Base-by-base conservation (phyloP, 2,113 vertebrate species). In the Psephotus haematonotus region DNA sequence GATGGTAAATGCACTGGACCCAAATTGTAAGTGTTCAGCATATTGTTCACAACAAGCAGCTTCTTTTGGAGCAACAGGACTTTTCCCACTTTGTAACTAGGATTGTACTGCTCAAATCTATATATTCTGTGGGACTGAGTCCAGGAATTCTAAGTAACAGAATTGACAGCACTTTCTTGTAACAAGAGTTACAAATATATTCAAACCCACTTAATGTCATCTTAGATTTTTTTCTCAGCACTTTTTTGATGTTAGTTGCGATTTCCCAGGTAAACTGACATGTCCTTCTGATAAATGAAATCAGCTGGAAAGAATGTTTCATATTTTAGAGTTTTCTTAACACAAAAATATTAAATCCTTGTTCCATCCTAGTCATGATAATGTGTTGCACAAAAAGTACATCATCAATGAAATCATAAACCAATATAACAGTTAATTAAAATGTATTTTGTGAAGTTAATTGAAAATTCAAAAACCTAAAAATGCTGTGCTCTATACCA, bases 161-260 rank as follows among this genome's bases (percentile, higher is more conserved):
- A 79, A 68, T 4, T 43, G 68, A 67, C 37, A 86, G 10, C 4
- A 55, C 8, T 79, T 93, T 64, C 39, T 79, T 86, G 17, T 77
- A 77, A n/a, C 5, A 86, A 39, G 17, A 31, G 9, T 49, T 88
- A 55, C 52, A 17, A 93, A 67, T 91, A 82, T 60, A 83, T 62
- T 86, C 41, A 78, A 95, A 20, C 7, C 2, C 55, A 62, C 17
- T 77, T 68, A 82, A 79, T 47, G 37, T 82, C 76, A 67, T 63
- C 2, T 63, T 77, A 74, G 25, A 90, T 90, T 80, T 82, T 80
- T 85, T 9, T 37, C 65, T 70, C 24, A 29, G 12, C 17, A 11
- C 33, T 86, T 55, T 86, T 96, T 88, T 86, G 1, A 67, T 23
- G 43, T 46, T 92, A 79, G 68, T 50, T 92, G 28, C 49, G 46